Percentiles rank a stretch among this genome's conserved stretches.
Conservation (phyloP, 2,113 vertebrate species). For the Sturnus vulgaris region DNA sequence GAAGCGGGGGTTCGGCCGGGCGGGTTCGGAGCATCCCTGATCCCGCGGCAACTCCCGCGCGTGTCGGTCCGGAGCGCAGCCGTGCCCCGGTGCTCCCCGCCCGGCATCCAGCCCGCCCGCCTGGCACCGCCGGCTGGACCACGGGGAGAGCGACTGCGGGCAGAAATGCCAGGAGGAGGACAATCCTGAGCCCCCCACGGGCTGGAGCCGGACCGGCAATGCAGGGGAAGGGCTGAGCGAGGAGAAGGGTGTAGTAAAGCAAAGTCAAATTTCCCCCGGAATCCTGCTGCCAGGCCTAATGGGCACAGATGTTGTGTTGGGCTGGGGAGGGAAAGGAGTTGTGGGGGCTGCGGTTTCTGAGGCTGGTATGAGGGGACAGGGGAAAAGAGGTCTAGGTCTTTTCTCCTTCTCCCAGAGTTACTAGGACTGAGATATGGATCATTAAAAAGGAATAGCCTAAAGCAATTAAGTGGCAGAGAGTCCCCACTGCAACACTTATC, state of each 20-base stretch:
- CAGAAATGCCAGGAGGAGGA: neutral
- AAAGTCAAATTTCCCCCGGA: neutral
- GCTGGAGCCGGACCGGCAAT: neutral
- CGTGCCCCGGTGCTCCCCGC: neutral
- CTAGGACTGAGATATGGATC: neutral
- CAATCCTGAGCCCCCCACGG: neutral
- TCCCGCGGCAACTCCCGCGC: neutral
- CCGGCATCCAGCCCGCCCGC: neutral
- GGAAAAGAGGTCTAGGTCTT: neutral
- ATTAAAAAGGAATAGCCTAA: neutral
- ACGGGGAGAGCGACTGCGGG: neutral
- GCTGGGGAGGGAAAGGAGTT: neutral
- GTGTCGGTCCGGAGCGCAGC: neutral
- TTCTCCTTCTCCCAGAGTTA: neutral
- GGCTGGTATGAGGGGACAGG: neutral
- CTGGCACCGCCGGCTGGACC: neutral
- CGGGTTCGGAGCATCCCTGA: neutral
- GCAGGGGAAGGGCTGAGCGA: neutral
- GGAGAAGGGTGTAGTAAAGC: neutral
- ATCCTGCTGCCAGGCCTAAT: neutral
- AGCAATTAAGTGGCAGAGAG: neutral
- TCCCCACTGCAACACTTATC: constrained; percentile 9
- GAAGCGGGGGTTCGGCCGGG: neutral
- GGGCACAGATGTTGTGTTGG: neutral
- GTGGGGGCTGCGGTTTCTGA: neutral